Evolutionary conservation across 2,113 vertebrate genomes (phyloP), one percentile per base, ranked within the genome.

Genomic region (Corythoichthys intestinalis): DNA sequence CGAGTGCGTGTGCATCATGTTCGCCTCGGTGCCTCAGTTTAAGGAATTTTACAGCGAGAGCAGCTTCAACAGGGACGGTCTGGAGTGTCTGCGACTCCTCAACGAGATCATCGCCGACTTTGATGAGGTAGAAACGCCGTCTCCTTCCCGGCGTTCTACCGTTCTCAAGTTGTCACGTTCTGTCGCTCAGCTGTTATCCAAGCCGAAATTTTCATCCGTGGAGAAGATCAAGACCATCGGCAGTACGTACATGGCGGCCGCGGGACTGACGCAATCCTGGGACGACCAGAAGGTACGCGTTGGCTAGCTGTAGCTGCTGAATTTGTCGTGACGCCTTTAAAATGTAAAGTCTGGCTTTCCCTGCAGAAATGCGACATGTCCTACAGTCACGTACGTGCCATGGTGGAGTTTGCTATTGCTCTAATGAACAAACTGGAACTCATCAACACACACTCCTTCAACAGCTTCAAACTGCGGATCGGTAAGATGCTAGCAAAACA

Each of bases 101-200:
- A 96, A 96, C 2, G 95, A 96, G 75, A 96, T 96, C 70, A 95
- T 97, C 20, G 86, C 93, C 2, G 95, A 96, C 86, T 97, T 97
- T 66, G 95, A 97, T 37, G 95, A 96, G 93, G 95, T 96, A 79
- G 1, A 47, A 59, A 41, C 60, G 73, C 60, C 3, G 6, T 44
- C 60, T 41, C 39, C 39, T 41, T 41, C 39, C 41, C 9, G 3
- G 9, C 41, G 41, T 5, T 28, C 20, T 4, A 44, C 41, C 3
- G 41, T 44, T 44, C 9, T 44, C 6, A 44, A 28, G 20, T 28
- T 28, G 1, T 28, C 20, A 28, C 20, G 20, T 1, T 52, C 28
- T 52, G 2, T 71, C 68, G 2, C 35, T 6, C 87, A 96, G 95
- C 88, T 96, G 17, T 92, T 96, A 34, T 93, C 91, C 3, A 95